phyloP scores from a whole-genome alignment of 2,888 invertebrate genomes.

The Erebia palarica region DNA sequence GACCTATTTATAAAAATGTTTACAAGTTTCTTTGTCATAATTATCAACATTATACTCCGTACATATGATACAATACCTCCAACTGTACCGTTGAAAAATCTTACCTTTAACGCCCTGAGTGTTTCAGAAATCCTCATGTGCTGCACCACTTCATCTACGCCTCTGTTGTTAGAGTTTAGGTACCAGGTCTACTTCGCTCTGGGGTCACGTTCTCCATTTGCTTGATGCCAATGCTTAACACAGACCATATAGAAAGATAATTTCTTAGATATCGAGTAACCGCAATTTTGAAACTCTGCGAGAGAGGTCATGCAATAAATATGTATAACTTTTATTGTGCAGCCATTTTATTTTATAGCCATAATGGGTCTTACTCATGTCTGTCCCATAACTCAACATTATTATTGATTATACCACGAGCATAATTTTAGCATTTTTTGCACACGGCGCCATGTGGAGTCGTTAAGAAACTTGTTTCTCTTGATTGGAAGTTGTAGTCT shows the following conservation, averaged over 20 bases:
- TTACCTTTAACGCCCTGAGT: background rate
- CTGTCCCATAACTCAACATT: slow-evolving; percentile 27
- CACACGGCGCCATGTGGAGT: slow-evolving; percentile 57
- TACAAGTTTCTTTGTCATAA: background rate
- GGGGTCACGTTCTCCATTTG: no score
- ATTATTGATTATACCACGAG: slow-evolving; percentile 33
- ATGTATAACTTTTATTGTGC: slow-evolving; percentile 22
- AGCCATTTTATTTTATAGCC: no score
- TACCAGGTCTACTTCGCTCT: no score
- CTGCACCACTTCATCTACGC: background rate
- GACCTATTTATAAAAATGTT: background rate
- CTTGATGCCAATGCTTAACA: background rate
- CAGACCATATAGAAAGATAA: background rate
- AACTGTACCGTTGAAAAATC: no score
- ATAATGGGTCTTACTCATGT: slow-evolving; percentile 28
- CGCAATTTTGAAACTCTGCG: background rate
- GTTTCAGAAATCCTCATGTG: background rate
- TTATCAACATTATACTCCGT: background rate
- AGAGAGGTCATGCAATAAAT: slow-evolving; percentile 13
- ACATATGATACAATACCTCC: no score
- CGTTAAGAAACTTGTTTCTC: slow-evolving; percentile 46
- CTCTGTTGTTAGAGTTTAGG: background rate
- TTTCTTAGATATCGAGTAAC: background rate
- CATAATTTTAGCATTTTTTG: slow-evolving; percentile 49
- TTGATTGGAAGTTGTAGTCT: slow-evolving; percentile 39